Base-by-base conservation (phyloP, 2,797 vertebrate genomes). In the Mus caroli region DNA sequence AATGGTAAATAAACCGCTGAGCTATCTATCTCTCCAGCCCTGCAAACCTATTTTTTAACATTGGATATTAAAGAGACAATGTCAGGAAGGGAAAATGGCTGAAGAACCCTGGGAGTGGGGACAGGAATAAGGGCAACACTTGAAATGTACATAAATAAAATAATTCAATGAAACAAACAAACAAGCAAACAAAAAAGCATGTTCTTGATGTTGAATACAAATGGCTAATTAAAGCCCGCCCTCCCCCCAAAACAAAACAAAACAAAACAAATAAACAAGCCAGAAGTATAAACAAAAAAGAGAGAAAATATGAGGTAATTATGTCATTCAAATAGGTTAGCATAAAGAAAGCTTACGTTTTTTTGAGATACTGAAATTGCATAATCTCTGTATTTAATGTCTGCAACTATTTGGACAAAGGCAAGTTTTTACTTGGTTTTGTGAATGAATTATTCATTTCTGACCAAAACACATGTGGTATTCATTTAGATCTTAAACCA, bases 361-460 rank as follows among this genome's bases (percentile, higher is more conserved):
- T 58, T 64, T 78, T 58, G 46, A 88, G 91, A 79, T 86, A 83
- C 0, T 73, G 14, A 84, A 31, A 89, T 93, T 79, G 64, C 62
- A 80, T 46, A 92, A 15, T 82, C 17, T 54, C n/a, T 71, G 8
- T 20, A 69, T 13, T 71, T 85, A 80, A 77, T 78, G 1, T 24
- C 7, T 12, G 50, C n/a, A 85, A 54, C 4, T 83, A 89, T 87
- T 84, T 83, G 40, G 43, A 73, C 50, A 95, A 93, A 96, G 69
- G 50, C 4, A 92, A 94, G 78, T 56, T 82, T 15, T 28, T 73
- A 50, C 24, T 56, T 43, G 43, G 20, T 40, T 60, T 69, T 67
- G 71, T 11, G 50, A 90, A 90, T 90, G 77, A 97, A 95, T 92
- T 90, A 91, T 85, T 95, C 54, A 85, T 96, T 90, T 73, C 31